phyloP scores from a whole-genome alignment of 2,113 vertebrate genomes.

The Merops nubicus region DNA sequence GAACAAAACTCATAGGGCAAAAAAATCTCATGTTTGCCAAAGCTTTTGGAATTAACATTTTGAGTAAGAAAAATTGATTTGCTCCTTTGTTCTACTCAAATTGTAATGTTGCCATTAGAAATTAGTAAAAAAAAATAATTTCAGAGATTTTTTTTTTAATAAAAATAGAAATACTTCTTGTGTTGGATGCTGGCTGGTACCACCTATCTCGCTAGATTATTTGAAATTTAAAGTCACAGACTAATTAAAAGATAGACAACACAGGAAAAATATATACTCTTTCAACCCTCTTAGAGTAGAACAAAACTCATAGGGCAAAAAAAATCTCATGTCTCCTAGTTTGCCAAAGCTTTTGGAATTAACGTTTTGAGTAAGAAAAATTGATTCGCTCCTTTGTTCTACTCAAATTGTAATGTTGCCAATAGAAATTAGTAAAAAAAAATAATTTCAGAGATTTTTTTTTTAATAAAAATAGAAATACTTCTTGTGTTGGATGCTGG shows the following conservation, averaged over 20 bases:
- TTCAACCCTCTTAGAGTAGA: too few relatives aligned
- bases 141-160: not conserved
- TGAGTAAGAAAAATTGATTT: not conserved
- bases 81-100: not conserved
- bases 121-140: not conserved
- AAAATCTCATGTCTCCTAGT: not conserved
- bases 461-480: not conserved
- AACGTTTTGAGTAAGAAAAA: not conserved
- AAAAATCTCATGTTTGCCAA: not conserved
- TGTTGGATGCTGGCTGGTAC: too few relatives aligned
- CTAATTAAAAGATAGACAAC: not conserved
- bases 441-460: not conserved
- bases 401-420: not conserved
- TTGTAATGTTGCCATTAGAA: not conserved
- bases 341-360: not conserved
- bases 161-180: not conserved
- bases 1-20: not conserved
- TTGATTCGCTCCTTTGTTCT: not conserved
- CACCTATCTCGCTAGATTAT: not conserved
- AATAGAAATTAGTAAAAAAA: not conserved
- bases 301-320: not conserved
- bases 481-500: not conserved
- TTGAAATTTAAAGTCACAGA: not conserved
- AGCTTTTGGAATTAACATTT: not conserved
- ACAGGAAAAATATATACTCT: not conserved